Base-by-base conservation (phyloP, 2,888 invertebrate species). In the Monoplex corrugatus region DNA sequence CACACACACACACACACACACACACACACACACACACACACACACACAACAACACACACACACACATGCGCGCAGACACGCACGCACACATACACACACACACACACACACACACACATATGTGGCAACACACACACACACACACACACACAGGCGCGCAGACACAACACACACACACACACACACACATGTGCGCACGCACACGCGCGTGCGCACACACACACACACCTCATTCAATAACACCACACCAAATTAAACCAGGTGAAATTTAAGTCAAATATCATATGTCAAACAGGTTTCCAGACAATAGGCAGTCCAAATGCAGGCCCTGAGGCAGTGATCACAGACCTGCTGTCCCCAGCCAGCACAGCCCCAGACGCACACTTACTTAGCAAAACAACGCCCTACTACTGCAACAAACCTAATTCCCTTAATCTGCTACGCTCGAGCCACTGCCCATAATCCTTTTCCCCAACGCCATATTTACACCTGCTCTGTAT, bases 381-480 rank as follows among this genome's bases (percentile, higher is more conserved):
- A n/a, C n/a, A n/a, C n/a, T n/a, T n/a, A n/a, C n/a, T n/a, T 72
- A 72, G 10, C 16, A 72, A 72, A 72, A 72, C 72, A 72, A n/a
- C 16, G 2, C 8, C 84, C 38, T 6, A 78, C 78, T 32, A 19
- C 63, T 44, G 32, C 63, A 28, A 23, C 57, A 50, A 28, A 63
- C 84, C 84, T 85, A 85, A 85, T 85, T 57, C 57, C 32, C 38
- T 28, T 85, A 85, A 85, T 85, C 84, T 32, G 23, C 84, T 85
- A 35, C 35, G 40, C 38, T 2, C 1, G 32, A 8, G 84, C 38
- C 82, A 45, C 44, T 19, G 32, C 35, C 82, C 32, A 45, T 45
- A 45, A 32, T 45, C 8, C 44, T 82, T 8, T 82, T 28, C 82
- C 44, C 82, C 82, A 40, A 23, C 28, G 44, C 45, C 44, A 45